Evolutionary conservation across 2,113 vertebrate genomes (phyloP).

Genomic region (Petroica traversi): DNA sequence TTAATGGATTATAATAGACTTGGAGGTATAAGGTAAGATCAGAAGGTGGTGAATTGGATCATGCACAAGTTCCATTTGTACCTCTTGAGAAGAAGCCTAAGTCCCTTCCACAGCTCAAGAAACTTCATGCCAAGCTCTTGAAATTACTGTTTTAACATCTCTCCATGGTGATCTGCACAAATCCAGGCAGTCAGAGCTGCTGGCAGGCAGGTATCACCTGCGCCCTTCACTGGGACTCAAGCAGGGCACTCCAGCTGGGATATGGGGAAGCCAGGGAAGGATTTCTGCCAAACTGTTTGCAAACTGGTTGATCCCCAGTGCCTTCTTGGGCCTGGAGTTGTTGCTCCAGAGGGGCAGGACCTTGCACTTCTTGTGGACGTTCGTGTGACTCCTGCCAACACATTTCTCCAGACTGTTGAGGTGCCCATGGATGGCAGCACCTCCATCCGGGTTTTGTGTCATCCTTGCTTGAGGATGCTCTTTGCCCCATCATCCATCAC

Average conservation of each 20-base stretch:
- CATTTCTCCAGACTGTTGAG: not conserved
- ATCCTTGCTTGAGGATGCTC: not conserved
- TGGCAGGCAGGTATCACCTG: not conserved
- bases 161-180: accelerated
- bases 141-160: not conserved
- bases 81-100: not conserved
- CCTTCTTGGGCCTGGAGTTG: not conserved
- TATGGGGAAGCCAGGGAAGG: not conserved
- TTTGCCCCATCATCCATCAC: not conserved
- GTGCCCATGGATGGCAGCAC: not conserved
- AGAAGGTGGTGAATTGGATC: not conserved
- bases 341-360: not conserved
- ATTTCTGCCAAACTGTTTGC: not conserved
- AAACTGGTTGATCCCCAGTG: not conserved
- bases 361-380: not conserved
- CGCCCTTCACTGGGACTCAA: not conserved
- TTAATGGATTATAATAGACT: not conserved
- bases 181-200: not conserved
- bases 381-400: not conserved
- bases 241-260: accelerated
- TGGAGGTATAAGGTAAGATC: not conserved
- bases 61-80: not conserved
- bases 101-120: not conserved
- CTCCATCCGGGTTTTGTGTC: accelerated
- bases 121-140: not conserved